Evolutionary conservation across 2,888 invertebrate genomes (phyloP), one percentile per base, ranked within the genome.

Genomic region (Heteromyza rotundicornis): DNA sequence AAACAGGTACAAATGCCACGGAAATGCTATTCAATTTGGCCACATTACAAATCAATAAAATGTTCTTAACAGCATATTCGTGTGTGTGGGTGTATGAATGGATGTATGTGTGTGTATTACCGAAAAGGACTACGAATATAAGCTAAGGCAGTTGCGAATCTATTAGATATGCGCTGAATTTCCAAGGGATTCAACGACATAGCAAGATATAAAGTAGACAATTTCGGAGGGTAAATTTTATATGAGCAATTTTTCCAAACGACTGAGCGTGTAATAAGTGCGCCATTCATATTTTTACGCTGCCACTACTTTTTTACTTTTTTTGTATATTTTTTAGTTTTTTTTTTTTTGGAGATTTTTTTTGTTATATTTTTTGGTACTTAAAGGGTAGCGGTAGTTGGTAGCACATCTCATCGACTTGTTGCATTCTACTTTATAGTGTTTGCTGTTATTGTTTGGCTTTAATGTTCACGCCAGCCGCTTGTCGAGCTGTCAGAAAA

Each of bases 11-110:
- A 20, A 47, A 19, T 22, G 35, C 22, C 35, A 40, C 47, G 36
- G 40, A 57, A 58, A 57, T 58, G 49, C 49, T 17, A 62, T 54
- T 54, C 62, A 62, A 62, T 62, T 58, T 62, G 27, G 27, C 47
- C 23, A 27, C 50, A 58, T 62, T 58, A 62, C 57, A 62, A 62
- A 62, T 62, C 62, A 62, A 58, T 62, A 27, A 27, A 52, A 47
- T 77, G 78, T 77, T n/a, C n/a, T n/a, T n/a, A n/a, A n/a, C n/a
- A n/a, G 73, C 74, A 71, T 71, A 73, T 27, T 7, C 14, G 40
- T 40, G 40, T 40, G 40, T 65, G 64, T 63, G 54, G 24, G 52
- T 27, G 19, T 36, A 2, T 54, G 19, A n/a, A n/a, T n/a, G n/a
- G 10, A 12, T 35, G 35, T 54, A 20, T 35, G 54, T 54, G 54